Evolutionary conservation across 2,797 vertebrate genomes (phyloP).

Genomic region (Coreius guichenoti): DNA sequence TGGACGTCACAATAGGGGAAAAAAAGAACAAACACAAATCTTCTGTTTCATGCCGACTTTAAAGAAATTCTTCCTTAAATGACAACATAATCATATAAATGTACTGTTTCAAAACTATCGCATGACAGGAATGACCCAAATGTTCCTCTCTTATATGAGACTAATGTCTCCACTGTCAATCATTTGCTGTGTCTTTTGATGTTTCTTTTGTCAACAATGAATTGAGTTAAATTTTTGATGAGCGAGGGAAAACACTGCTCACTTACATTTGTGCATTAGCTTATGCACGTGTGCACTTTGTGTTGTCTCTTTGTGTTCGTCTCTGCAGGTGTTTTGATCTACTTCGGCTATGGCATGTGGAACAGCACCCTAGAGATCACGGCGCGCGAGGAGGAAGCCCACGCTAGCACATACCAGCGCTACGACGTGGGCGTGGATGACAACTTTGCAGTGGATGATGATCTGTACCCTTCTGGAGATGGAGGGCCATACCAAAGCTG

Average conservation of each 20-base stretch:
- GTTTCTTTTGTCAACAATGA: background rate
- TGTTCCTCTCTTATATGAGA: background rate
- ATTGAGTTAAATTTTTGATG: background rate
- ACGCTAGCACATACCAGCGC: conserved; percentile 96
- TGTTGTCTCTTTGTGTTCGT: conserved; percentile 42
- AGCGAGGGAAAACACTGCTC: background rate
- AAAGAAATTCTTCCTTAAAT: background rate
- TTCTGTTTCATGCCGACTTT: no score
- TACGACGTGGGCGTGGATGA: conserved; percentile 94
- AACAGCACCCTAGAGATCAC: conserved; percentile 96
- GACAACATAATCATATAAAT: background rate
- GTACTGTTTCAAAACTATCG: background rate
- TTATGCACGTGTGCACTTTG: conserved; percentile 28
- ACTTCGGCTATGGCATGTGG: conserved; percentile 99
- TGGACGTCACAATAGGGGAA: no score
- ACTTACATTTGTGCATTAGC: conserved; percentile 10
- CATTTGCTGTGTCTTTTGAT: background rate
- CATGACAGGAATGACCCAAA: background rate
- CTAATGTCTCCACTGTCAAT: background rate
- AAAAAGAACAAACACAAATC: no score
- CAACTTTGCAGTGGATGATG: conserved; percentile 87
- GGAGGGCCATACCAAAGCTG: conserved; percentile 78
- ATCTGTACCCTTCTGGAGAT: conserved; percentile 78
- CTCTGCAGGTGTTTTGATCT: conserved; percentile 90
- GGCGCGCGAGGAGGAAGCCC: conserved; percentile 90